phyloP scores from a whole-genome alignment of 2,113 vertebrate species.

The Tupaia chinensis region DNA sequence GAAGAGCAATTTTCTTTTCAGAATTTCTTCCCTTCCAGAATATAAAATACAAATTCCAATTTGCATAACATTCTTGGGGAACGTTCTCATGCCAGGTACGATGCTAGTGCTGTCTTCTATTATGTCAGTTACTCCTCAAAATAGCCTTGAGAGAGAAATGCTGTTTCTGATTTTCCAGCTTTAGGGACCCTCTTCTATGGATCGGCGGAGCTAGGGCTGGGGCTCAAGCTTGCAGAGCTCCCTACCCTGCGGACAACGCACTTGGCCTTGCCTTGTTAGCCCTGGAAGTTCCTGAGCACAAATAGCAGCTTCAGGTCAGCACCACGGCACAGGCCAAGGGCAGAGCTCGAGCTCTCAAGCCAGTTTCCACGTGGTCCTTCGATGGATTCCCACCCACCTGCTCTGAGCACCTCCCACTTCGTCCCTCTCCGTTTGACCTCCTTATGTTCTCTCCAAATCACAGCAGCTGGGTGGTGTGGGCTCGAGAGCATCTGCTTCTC shows the following conservation, averaged over 20 bases:
- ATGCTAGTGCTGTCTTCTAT: background rate
- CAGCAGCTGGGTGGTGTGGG: background rate
- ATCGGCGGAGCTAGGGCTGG: background rate
- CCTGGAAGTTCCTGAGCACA: background rate
- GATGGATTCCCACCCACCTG: too few species aligned
- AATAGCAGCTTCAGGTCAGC: background rate
- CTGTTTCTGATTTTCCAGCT: background rate
- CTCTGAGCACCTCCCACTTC: background rate
- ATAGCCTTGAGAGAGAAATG: background rate
- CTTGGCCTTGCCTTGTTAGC: background rate
- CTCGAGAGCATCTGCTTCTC: background rate
- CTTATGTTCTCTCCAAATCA: background rate
- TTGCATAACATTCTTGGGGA: slow-evolving; percentile 10
- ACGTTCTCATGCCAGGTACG: background rate
- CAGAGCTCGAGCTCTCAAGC: background rate
- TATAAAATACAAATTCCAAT: slow-evolving; percentile 11
- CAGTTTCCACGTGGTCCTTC: background rate
- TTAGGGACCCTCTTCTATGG: background rate
- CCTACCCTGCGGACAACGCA: accelerated
- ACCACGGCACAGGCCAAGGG: background rate
- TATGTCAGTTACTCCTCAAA: background rate
- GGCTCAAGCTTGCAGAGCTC: background rate
- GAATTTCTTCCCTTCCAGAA: slow-evolving; percentile 27
- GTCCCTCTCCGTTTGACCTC: background rate
- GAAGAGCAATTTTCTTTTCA: slow-evolving; percentile 67